phyloP scores from a whole-genome alignment of 1,140 invertebrate genomes.

The Bombus confusus region DNA sequence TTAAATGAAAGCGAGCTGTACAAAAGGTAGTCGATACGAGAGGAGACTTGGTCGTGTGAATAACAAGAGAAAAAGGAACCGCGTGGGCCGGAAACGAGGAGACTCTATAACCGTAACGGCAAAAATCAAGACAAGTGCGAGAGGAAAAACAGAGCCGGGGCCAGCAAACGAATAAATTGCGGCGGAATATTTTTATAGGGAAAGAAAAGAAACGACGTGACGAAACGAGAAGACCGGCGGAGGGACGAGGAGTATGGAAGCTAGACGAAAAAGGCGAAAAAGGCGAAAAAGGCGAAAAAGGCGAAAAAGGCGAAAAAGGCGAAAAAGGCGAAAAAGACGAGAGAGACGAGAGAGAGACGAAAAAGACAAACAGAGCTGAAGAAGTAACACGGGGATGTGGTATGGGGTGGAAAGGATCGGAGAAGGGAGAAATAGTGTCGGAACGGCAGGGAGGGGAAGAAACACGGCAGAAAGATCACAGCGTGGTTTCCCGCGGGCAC shows the following conservation, averaged over 20 bases:
- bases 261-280: no score
- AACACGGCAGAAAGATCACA: constrained; percentile 44
- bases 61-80: not conserved
- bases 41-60: not conserved
- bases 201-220: not conserved
- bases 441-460: not conserved
- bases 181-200: not conserved
- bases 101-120: no score
- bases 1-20: not conserved
- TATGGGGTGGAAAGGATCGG: no score
- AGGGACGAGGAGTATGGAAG: no score
- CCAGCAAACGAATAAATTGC: not conserved
- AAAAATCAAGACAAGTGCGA: not conserved
- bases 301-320: no score
- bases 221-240: not conserved
- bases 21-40: not conserved
- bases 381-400: not conserved
- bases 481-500: constrained; percentile 45
- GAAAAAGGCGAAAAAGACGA: no score
- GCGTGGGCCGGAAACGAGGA: no score
- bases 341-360: no score
- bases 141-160: not conserved
- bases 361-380: not conserved
- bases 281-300: no score
- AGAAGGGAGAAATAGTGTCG: not conserved